A percentile compares a stretch with the other conserved stretches of the same genome.
Evolutionary conservation across 2,113 vertebrate genomes (phyloP).

Genomic region (Tragelaphus imberbis): DNA sequence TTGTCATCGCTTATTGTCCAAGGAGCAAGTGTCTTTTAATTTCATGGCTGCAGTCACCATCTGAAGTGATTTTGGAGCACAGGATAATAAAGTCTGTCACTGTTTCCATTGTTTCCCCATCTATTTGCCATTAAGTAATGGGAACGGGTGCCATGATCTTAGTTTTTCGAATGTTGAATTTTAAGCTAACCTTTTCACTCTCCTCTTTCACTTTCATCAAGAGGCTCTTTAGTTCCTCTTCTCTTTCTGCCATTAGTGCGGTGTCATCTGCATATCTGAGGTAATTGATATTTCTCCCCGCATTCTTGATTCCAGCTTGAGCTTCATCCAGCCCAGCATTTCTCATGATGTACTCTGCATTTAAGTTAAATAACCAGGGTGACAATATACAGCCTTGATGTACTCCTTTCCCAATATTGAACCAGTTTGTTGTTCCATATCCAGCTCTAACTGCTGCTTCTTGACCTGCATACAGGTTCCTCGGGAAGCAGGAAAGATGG

Average conservation of each 20-base stretch:
- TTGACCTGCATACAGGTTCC: background rate
- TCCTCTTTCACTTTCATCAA: background rate
- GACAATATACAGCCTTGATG: background rate
- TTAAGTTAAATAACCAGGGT: background rate
- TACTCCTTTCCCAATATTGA: background rate
- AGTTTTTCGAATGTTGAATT: background rate
- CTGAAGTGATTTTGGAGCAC: background rate
- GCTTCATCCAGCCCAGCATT: background rate
- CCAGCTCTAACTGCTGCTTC: background rate
- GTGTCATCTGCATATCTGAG: background rate
- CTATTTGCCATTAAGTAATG: background rate
- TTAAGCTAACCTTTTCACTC: background rate
- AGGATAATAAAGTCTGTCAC: background rate
- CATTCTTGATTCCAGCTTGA: background rate
- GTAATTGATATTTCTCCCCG: background rate
- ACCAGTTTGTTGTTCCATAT: background rate
- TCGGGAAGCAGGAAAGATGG: background rate
- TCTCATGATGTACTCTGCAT: background rate
- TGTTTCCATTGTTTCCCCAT: background rate
- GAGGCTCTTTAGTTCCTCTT: background rate
- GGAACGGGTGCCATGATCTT: background rate
- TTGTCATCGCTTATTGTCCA: background rate
- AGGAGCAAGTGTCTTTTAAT: background rate
- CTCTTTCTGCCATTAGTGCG: background rate
- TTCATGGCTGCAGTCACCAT: background rate